Base-by-base conservation (phyloP, 2,113 vertebrate genomes). In the Bubo bubo region DNA sequence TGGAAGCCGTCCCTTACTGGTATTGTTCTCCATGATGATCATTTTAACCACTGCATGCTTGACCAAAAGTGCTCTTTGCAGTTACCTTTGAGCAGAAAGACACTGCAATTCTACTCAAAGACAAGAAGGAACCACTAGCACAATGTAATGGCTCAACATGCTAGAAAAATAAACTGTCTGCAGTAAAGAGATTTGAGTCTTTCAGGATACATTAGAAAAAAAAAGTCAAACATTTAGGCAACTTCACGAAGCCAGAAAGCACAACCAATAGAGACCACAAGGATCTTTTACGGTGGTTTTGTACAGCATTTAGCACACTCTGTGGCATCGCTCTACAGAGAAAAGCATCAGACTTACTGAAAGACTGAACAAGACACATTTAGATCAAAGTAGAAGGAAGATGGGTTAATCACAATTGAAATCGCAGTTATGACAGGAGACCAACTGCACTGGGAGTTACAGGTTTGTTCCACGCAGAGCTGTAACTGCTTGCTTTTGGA, bases 1-100 rank as follows among this genome's bases (percentile, higher is more conserved):
- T 9, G 21, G 10, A 11, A 50, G 32, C 52, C 26, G 7, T 18
- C 71, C 83, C 60, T 59, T 28, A 21, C 1, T 3, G 17, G 56
- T 12, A 17, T 21, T 20, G 59, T 14, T 71, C 50, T 74, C 92
- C 34, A 4, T 6, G 23, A 26, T 9, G 41, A 83, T 59, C 83
- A 73, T 63, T 96, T 91, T 76, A 97, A 91, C 58, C 84, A 50
- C 94, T 93, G 89, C 80, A 94, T 71, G 73, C 62, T 86, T 34
- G 66, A 53, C 37, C 80, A 87, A 12, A 45, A 50, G 49, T 1
- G 39, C 12, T 12, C 50, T 80, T 64, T 68, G 85, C 73, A 58
- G 47, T 43, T 52, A 62, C 41, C 62, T 62, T 55, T 52, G 83
- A 87, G 91, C 73, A 89, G 60, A 75, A 79, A 21, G 45, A 28